phyloP scores from a whole-genome alignment of 2,797 vertebrate genomes.

The Jordanella pulchra region DNA sequence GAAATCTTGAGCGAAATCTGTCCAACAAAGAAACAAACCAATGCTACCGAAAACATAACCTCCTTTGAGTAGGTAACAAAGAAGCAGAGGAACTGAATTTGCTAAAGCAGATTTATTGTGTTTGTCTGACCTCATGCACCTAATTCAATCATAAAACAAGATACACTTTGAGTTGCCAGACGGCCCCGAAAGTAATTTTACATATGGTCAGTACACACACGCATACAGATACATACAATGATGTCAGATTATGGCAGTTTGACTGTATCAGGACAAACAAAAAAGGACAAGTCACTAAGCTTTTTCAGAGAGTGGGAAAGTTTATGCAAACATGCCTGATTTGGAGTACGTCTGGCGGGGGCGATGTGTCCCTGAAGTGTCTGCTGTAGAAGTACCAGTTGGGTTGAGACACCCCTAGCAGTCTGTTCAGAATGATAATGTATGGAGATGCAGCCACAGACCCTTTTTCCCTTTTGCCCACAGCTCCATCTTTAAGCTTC shows the following conservation, averaged over 20 bases:
- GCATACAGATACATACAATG: constrained; percentile 36
- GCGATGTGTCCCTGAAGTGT: constrained; percentile 69
- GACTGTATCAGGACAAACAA: constrained; percentile 54
- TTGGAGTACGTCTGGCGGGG: constrained; percentile 42
- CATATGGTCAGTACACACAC: constrained; percentile 46
- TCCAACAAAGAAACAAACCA: no score
- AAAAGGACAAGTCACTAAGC: constrained; percentile 47
- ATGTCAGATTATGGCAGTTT: constrained; percentile 54
- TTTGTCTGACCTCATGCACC: neutral
- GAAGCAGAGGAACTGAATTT: neutral
- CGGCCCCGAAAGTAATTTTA: constrained; percentile 52
- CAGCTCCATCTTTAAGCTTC: constrained; percentile 63
- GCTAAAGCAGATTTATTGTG: neutral
- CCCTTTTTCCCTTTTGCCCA: constrained; percentile 46
- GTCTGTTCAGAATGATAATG: constrained; percentile 78
- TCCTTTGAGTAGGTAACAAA: no score
- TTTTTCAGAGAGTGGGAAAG: constrained; percentile 38
- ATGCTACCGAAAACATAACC: no score
- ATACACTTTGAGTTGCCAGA: constrained; percentile 26
- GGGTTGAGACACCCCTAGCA: constrained; percentile 49
- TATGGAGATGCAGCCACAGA: constrained; percentile 68
- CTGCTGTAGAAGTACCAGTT: constrained; percentile 62
- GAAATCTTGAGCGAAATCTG: no score
- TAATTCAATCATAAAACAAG: constrained; percentile 7
- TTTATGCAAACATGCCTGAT: constrained; percentile 68